Percentiles rank a stretch among this genome's conserved stretches.
Conservation (phyloP, 92 coral and sea anemone genomes). For the Parazoanthus atlanticus region DNA sequence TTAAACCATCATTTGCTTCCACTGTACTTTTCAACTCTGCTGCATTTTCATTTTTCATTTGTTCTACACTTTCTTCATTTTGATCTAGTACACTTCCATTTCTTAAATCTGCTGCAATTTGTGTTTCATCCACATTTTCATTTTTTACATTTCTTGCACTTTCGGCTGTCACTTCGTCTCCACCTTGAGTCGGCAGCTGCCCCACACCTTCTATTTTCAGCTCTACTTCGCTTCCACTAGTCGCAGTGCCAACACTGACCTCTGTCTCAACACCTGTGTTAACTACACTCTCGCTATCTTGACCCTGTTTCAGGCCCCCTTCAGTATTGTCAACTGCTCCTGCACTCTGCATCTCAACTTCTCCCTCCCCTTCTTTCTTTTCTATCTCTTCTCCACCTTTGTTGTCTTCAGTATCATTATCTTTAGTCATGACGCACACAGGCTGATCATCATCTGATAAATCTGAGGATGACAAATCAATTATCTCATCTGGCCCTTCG, state of each 20-base stretch:
- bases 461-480: conserved; percentile 77
- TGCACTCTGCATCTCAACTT: conserved; percentile 10
- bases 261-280: neutral
- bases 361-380: conserved; percentile 14
- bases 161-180: neutral
- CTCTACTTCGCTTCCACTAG: neutral
- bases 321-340: conserved; percentile 5
- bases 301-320: neutral
- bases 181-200: neutral
- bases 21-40: neutral
- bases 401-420: neutral
- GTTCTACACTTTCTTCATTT: neutral
- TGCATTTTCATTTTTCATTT: conserved; percentile 9
- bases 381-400: conserved; percentile 1
- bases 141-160: neutral
- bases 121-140: neutral
- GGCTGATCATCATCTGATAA: conserved; percentile 53
- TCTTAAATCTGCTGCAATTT: neutral
- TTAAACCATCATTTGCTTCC: neutral
- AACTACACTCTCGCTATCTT: neutral
- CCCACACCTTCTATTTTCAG: neutral
- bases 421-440: conserved; percentile 43
- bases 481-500: conserved; percentile 84
- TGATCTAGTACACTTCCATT: neutral
- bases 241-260: neutral